These are phyloP conservation scores for Vultur gryphus DNA, from an alignment of 2,797 vertebrate species.

Conservation along the genomic window DNA sequence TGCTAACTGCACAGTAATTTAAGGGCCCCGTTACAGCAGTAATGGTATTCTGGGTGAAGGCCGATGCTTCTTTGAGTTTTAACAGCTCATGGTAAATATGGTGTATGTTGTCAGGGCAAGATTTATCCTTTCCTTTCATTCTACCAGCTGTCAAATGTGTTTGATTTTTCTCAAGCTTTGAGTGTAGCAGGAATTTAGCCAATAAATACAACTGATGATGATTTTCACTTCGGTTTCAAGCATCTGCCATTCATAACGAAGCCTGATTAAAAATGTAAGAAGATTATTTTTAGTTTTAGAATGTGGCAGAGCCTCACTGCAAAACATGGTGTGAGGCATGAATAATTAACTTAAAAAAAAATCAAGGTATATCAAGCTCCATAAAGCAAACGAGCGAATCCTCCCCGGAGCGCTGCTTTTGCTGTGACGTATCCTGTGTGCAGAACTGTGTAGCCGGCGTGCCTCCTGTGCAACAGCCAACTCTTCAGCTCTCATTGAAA, in stretches of 20 bases:
- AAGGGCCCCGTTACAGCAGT: neutral
- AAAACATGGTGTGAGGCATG: neutral
- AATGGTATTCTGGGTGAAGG: neutral
- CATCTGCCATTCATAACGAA: slow-evolving; percentile 77
- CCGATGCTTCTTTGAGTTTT: neutral
- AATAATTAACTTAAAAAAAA: neutral
- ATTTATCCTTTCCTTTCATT: slow-evolving; percentile 41
- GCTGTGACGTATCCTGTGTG: fast-evolving
- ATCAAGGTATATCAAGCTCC: neutral
- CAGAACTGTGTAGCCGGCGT: neutral
- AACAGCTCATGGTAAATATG: slow-evolving; percentile 9
- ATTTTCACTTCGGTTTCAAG: slow-evolving; percentile 73
- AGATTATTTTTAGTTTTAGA: slow-evolving; percentile 49
- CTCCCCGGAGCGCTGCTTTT: neutral
- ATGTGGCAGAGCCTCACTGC: neutral
- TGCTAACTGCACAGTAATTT: neutral
- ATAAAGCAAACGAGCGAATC: neutral
- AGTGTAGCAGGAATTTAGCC: slow-evolving; percentile 47
- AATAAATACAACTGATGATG: slow-evolving; percentile 45
- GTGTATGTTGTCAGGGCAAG: neutral
- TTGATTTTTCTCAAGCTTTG: slow-evolving; percentile 44
- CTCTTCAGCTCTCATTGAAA: neutral
- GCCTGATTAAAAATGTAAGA: slow-evolving; percentile 23
- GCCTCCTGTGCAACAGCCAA: neutral
- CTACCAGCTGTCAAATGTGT: slow-evolving; percentile 30